These are phyloP conservation scores for Phengaris alcon DNA, from an alignment of 2,888 invertebrate species.

Conservation along the genomic window DNA sequence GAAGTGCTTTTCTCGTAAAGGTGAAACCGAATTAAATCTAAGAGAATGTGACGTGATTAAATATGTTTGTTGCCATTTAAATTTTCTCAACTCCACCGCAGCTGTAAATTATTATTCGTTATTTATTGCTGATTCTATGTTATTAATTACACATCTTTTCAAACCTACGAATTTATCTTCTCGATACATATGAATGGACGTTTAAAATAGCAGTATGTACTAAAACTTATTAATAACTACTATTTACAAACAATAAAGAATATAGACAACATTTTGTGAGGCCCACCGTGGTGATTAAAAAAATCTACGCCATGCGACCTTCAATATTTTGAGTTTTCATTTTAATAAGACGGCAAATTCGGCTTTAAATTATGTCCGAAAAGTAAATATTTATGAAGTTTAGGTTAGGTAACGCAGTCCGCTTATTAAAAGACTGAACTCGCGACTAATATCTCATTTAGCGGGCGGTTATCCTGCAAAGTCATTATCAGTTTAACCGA, in stretches of 20 bases:
- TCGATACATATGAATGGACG: neutral
- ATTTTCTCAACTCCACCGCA: constrained; percentile 37
- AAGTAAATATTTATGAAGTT: constrained; percentile 12
- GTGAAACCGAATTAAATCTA: constrained; percentile 43
- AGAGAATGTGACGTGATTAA: constrained; percentile 46
- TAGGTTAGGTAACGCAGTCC: neutral
- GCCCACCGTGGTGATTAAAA: no score
- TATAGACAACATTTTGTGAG: no score
- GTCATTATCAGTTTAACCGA: constrained; percentile 72
- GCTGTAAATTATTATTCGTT: constrained; percentile 42
- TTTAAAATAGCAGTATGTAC: neutral
- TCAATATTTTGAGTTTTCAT: neutral
- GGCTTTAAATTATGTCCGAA: neutral
- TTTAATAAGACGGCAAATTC: neutral
- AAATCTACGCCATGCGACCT: neutral
- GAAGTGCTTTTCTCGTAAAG: constrained; percentile 32
- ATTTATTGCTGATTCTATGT: constrained; percentile 21
- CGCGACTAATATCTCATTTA: constrained; percentile 28
- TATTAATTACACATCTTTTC: neutral
- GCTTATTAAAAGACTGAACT: constrained; percentile 16
- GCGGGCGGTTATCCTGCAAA: constrained; percentile 60
- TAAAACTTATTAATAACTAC: neutral
- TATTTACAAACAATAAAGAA: no score
- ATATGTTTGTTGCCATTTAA: constrained; percentile 43
- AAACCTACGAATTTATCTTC: neutral